These are phyloP conservation scores for Plutella xylostella DNA, from an alignment of 2,888 invertebrate genomes.

Conservation along the genomic window DNA sequence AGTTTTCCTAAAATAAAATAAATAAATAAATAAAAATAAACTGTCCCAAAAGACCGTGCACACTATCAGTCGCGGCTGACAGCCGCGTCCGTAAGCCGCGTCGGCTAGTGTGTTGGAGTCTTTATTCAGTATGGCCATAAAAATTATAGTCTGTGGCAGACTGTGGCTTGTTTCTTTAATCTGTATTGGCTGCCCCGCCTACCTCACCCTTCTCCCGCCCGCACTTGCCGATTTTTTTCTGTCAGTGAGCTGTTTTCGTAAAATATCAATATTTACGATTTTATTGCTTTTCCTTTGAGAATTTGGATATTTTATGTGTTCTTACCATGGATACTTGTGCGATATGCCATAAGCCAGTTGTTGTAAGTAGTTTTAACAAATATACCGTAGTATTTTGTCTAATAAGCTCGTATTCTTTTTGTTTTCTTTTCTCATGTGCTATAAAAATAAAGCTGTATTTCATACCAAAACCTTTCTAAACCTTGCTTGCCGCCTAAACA, in stretches of 20 bases:
- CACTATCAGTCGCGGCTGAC: too few species aligned
- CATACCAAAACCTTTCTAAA: background rate
- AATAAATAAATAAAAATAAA: too few species aligned
- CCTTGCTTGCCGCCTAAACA: background rate
- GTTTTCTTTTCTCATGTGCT: slow-evolving; percentile 57
- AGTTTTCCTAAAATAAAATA: too few species aligned
- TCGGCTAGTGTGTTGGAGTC: too few species aligned
- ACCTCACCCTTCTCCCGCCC: slow-evolving; percentile 39
- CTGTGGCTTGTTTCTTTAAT: too few species aligned
- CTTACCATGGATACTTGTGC: slow-evolving; percentile 61
- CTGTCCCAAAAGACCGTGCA: too few species aligned
- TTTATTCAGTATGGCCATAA: too few species aligned
- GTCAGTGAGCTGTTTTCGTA: slow-evolving; percentile 28
- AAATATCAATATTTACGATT: slow-evolving; percentile 42
- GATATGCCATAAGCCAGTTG: slow-evolving; percentile 55
- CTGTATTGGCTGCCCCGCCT: slow-evolving; percentile 22
- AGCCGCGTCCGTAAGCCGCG: too few species aligned
- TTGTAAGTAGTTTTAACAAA: slow-evolving; percentile 46
- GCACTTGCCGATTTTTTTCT: slow-evolving; percentile 37
- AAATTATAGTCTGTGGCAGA: too few species aligned
- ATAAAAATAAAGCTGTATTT: slow-evolving; percentile 48
- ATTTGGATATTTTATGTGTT: slow-evolving; percentile 24
- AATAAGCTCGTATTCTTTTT: slow-evolving; percentile 40
- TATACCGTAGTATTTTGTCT: background rate
- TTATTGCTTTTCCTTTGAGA: slow-evolving; percentile 36